Evolutionary conservation across 2,888 invertebrate genomes (phyloP), one percentile per base, ranked within the genome.

Genomic region (Drosophila merina): DNA sequence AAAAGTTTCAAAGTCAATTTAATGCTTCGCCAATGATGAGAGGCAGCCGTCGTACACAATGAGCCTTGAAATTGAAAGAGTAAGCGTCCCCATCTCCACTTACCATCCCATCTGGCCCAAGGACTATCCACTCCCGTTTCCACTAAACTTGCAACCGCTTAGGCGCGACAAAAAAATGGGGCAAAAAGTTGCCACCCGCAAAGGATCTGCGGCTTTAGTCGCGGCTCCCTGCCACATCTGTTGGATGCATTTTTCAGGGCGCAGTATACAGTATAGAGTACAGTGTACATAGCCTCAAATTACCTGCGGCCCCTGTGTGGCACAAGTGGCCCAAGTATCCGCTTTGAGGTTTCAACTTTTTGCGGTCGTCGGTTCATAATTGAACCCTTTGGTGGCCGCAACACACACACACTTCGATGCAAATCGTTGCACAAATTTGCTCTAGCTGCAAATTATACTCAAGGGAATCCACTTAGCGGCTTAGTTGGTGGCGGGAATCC

Each of bases 1-100:
- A 66, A 81, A 86, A 86, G 74, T 86, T 81, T 82, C 75, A 84
- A 86, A 80, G 81, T 75, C 78, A 80, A 82, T 86, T 82, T 82
- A 77, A 82, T 82, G 82, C 70, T 77, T 75, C 84, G 56, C 73
- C 81, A 75, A 83, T 74, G 68, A 60, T 72, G 59, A 59, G 56
- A 73, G 59, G 58, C 49, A 51, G 38, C 36, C 48, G 36, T 33
- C 50, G 44, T 33, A 66, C 81, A 82, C 78, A 82, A 84, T 82
- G 82, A 82, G 78, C 86, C 82, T 84, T 82, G 82, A 82, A 82
- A 82, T 83, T 82, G 70, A 63, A 56, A 45, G 40, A 40, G 50
- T 57, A 69, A 48, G 51, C 6, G 42, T 14, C 45, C 10, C 20
- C n/a, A 62, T 31, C 45, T 30, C 51, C 26, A 45, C 38, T 12